These are phyloP conservation scores for Meandrina meandrites DNA, from an alignment of 92 coral and sea anemone species.

Conservation along the genomic window DNA sequence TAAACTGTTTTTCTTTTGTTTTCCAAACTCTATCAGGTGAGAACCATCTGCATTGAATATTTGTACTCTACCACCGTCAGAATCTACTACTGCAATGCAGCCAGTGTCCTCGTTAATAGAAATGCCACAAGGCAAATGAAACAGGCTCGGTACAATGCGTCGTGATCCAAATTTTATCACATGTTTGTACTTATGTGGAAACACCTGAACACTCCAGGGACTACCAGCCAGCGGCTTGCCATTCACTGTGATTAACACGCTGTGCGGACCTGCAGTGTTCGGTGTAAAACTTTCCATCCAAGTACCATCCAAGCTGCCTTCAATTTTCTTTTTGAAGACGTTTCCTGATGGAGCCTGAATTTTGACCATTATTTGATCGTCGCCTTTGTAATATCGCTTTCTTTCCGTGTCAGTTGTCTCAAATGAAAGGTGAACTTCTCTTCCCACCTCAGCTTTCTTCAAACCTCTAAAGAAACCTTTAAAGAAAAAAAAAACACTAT, in stretches of 20 bases:
- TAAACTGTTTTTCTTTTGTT: too few relatives aligned
- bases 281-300: slow-evolving; percentile 46
- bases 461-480: too few relatives aligned
- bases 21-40: slow-evolving; percentile 22
- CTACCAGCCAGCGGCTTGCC: slow-evolving; percentile 42
- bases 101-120: neutral
- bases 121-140: neutral
- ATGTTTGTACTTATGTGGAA: neutral
- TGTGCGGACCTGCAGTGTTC: slow-evolving; percentile 37
- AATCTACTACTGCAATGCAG: slow-evolving; percentile 51
- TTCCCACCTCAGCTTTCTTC: too few relatives aligned
- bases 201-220: slow-evolving; percentile 36
- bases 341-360: slow-evolving; percentile 30
- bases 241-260: slow-evolving; percentile 33
- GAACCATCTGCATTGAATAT: slow-evolving; percentile 37
- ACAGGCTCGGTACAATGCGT: neutral
- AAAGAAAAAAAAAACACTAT: too few relatives aligned
- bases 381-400: slow-evolving; percentile 41
- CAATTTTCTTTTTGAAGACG: slow-evolving; percentile 25
- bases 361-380: slow-evolving; percentile 44
- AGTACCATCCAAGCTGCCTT: slow-evolving; percentile 52
- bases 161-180: neutral
- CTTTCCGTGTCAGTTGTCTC: too few relatives aligned
- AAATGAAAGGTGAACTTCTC: too few relatives aligned
- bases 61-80: slow-evolving; percentile 43